Percentiles rank a stretch among this genome's conserved stretches.
These are phyloP conservation scores for Peromyscus leucopus DNA, from an alignment of 2,113 vertebrate genomes.

Conservation along the genomic window DNA sequence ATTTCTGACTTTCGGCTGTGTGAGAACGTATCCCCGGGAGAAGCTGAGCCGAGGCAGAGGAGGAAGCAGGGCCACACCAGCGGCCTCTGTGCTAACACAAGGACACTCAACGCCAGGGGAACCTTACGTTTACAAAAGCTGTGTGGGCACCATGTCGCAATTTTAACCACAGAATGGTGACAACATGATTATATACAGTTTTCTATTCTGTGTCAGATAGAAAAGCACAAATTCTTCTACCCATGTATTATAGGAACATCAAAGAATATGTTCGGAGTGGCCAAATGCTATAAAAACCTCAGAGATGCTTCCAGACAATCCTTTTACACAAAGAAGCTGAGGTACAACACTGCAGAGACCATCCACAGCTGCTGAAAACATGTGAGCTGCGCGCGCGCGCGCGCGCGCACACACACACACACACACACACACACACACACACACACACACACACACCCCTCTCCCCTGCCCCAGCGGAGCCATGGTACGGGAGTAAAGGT, in stretches of 20 bases:
- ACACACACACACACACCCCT: neutral
- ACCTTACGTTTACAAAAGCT: constrained; percentile 27
- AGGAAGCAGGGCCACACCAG: neutral
- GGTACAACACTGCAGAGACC: neutral
- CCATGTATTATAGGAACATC: neutral
- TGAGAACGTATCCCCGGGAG: too few species aligned
- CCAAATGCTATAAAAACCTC: neutral
- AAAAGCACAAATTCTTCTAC: neutral
- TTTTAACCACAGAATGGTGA: constrained; percentile 63
- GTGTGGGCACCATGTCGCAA: constrained; percentile 61
- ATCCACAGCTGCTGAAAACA: neutral
- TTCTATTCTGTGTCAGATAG: neutral
- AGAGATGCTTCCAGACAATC: neutral
- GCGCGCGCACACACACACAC: neutral
- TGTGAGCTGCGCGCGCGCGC: neutral
- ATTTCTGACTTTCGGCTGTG: too few species aligned
- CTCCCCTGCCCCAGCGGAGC: neutral
- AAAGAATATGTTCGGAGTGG: neutral
- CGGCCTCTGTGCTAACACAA: neutral
- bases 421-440: neutral
- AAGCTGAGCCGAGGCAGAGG: neutral
- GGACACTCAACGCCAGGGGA: constrained; percentile 33
- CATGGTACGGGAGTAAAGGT: neutral
- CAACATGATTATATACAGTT: constrained; percentile 68
- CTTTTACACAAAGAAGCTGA: neutral